Conservation (phyloP, 2,113 vertebrate genomes). For the Orientallactaga bullata region DNA sequence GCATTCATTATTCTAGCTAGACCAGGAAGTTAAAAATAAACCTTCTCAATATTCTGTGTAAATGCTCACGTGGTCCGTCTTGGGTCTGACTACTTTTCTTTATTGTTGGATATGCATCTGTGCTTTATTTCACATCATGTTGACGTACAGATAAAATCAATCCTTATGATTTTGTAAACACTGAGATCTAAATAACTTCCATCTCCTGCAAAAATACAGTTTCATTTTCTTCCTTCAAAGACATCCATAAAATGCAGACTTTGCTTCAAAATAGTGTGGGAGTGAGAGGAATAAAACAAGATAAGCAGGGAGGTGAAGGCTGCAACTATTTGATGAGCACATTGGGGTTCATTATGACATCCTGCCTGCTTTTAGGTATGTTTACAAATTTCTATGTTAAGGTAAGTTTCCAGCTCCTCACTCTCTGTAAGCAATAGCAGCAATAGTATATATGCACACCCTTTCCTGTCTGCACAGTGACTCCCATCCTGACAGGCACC, state of each 20-base stretch:
- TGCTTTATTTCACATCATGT: conserved; percentile 31
- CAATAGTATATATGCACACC: not conserved
- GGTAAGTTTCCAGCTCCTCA: not conserved
- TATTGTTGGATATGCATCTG: not conserved
- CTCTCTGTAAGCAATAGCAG: not conserved
- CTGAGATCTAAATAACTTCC: conserved; percentile 34
- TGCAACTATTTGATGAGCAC: not conserved
- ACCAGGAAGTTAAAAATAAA: conserved; percentile 45
- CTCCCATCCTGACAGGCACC: not conserved
- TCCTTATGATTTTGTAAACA: conserved; percentile 48
- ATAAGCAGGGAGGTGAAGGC: not conserved
- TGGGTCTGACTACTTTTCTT: not conserved
- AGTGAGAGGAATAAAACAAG: not conserved
- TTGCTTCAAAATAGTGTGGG: conserved; percentile 51
- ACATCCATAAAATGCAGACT: not conserved
- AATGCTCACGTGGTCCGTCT: not conserved
- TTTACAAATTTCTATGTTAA: not conserved
- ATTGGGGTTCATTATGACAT: not conserved
- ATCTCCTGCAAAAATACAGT: conserved; percentile 4
- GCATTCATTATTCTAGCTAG: conserved; percentile 9
- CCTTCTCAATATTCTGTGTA: conserved; percentile 28
- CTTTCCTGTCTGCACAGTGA: not conserved
- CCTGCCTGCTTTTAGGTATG: not conserved
- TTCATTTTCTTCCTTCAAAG: conserved; percentile 53
- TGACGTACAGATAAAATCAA: not conserved